phyloP scores from a whole-genome alignment of 2,888 invertebrate genomes.

The Ecdyonurus torrentis region DNA sequence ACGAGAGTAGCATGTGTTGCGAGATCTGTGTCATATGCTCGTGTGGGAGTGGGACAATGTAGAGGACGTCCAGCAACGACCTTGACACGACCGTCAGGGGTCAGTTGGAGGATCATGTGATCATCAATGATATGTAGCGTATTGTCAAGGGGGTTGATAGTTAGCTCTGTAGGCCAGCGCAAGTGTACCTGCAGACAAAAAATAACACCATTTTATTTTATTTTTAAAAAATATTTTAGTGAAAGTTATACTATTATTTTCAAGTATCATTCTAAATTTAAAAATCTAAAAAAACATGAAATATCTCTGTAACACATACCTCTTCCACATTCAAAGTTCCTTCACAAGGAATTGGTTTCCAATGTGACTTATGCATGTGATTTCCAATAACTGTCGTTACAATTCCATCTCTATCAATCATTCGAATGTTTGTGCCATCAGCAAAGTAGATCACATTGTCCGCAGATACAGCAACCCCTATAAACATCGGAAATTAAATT shows the following conservation, averaged over 20 bases:
- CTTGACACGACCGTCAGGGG: constrained; percentile 76
- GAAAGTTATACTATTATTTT: neutral
- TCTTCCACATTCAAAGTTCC: constrained; percentile 83
- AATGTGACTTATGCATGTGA: constrained; percentile 83
- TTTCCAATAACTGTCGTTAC: constrained; percentile 85
- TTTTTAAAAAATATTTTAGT: neutral
- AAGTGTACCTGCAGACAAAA: constrained; percentile 47
- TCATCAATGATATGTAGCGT: constrained; percentile 91
- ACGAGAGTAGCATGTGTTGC: constrained; percentile 82
- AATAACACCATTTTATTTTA: neutral
- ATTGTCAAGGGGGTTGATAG: constrained; percentile 88
- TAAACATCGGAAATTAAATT: constrained; percentile 7
- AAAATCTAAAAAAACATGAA: too few relatives aligned
- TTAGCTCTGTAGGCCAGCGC: constrained; percentile 90
- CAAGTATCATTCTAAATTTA: too few relatives aligned
- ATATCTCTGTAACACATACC: too few relatives aligned
- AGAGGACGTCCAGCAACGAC: constrained; percentile 86
- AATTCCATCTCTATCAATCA: constrained; percentile 82
- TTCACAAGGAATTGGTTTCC: constrained; percentile 86
- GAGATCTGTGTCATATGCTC: constrained; percentile 66
- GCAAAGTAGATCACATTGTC: constrained; percentile 89
- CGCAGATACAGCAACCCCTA: constrained; percentile 70
- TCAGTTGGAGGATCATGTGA: constrained; percentile 85
- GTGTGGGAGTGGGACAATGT: constrained; percentile 73
- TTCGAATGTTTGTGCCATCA: constrained; percentile 86